phyloP scores from a whole-genome alignment of 2,888 invertebrate species.

The Cynaeus angustus region DNA sequence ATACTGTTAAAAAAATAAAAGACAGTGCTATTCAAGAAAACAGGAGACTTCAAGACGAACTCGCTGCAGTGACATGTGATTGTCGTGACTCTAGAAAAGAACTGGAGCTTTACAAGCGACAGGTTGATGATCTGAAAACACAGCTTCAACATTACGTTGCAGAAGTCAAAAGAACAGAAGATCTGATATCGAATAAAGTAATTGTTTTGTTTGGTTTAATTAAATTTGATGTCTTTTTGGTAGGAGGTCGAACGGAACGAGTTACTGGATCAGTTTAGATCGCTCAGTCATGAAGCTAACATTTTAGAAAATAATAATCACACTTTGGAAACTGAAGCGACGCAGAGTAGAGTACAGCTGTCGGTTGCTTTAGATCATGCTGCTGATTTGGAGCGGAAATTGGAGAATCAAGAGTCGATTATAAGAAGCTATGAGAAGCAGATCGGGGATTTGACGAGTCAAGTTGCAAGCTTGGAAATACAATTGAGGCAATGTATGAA shows the following conservation, averaged over 20 bases:
- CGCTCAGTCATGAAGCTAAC: constrained; percentile 84
- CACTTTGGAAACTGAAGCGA: constrained; percentile 84
- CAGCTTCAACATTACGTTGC: constrained; percentile 88
- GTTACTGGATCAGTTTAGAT: constrained; percentile 86
- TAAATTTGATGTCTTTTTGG: no score
- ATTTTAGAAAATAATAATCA: constrained; percentile 86
- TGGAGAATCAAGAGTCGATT: constrained; percentile 74
- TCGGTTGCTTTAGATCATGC: constrained; percentile 76
- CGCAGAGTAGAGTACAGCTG: constrained; percentile 77
- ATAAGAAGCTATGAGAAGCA: constrained; percentile 76
- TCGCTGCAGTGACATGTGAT: constrained; percentile 78
- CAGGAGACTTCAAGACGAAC: constrained; percentile 82
- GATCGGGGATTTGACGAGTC: constrained; percentile 73
- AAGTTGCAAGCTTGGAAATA: constrained; percentile 78
- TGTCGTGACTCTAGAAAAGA: constrained; percentile 78
- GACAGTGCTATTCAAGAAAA: constrained; percentile 79
- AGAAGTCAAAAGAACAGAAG: constrained; percentile 86
- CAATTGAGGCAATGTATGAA: constrained; percentile 78
- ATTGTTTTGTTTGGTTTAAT: constrained; percentile 9
- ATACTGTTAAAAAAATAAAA: constrained; percentile 74
- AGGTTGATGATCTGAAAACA: constrained; percentile 83
- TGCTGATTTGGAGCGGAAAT: constrained; percentile 77
- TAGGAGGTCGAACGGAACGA: constrained; percentile 87
- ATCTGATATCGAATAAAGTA: constrained; percentile 81
- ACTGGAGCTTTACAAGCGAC: constrained; percentile 80